Evolutionary conservation across 2,113 vertebrate species (phyloP).

Genomic region (Rhagologus leucostigma): DNA sequence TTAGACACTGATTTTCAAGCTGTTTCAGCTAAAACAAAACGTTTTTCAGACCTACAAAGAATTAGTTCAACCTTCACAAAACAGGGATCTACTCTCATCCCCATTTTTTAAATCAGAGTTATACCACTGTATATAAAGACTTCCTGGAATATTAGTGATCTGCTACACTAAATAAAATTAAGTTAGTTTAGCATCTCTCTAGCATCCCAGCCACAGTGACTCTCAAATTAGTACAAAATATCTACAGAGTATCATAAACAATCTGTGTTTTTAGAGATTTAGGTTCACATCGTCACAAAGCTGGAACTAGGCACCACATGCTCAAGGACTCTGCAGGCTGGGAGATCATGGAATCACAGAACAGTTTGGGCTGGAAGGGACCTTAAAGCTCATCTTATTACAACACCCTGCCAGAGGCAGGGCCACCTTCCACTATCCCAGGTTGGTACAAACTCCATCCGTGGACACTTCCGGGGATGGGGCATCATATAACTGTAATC

Average conservation of each 20-base stretch:
- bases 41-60: not conserved
- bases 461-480: not conserved
- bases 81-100: not conserved
- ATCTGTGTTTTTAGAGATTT: not conserved
- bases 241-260: not conserved
- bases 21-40: not conserved
- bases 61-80: not conserved
- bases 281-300: not conserved
- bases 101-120: not conserved
- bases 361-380: too few species aligned
- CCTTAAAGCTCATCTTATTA: not conserved
- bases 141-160: not conserved
- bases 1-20: not conserved
- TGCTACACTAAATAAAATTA: not conserved
- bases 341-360: not conserved
- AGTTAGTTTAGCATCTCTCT: not conserved
- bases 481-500: accelerated
- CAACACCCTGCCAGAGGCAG: not conserved
- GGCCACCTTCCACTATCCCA: not conserved
- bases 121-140: not conserved
- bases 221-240: not conserved
- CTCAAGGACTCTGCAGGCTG: not conserved
- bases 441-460: not conserved
- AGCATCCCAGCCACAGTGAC: not conserved
- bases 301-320: accelerated